Conservation (phyloP, 2,888 invertebrate genomes). For the Coleophora flavipennella region DNA sequence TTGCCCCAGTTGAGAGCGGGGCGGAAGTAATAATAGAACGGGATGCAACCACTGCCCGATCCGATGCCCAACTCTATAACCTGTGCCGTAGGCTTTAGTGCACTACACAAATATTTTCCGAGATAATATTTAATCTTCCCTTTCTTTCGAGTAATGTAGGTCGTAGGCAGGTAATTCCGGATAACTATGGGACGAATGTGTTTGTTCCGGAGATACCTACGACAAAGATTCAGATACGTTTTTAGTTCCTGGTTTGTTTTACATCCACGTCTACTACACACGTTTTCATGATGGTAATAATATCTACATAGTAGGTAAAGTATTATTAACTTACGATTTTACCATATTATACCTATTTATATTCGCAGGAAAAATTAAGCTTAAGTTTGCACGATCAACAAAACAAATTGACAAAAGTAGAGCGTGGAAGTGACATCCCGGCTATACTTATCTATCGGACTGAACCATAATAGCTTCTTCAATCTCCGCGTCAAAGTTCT, state of each 20-base stretch:
- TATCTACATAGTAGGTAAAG: too few relatives aligned
- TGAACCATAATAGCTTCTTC: slow-evolving; percentile 67
- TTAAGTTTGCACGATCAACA: slow-evolving; percentile 62
- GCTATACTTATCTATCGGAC: slow-evolving; percentile 68
- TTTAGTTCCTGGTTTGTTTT: too few relatives aligned
- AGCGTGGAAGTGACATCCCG: slow-evolving; percentile 68
- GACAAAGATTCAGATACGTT: too few relatives aligned
- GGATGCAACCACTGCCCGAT: slow-evolving; percentile 69
- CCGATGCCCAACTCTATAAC: slow-evolving; percentile 54
- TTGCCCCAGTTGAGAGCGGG: slow-evolving; percentile 77
- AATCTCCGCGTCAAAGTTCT: slow-evolving; percentile 71
- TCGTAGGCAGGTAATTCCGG: slow-evolving; percentile 23
- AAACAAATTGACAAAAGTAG: slow-evolving; percentile 66
- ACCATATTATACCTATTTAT: too few relatives aligned
- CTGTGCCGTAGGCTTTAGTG: slow-evolving; percentile 41
- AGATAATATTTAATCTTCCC: slow-evolving; percentile 59
- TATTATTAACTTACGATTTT: too few relatives aligned
- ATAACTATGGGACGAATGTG: slow-evolving; percentile 12
- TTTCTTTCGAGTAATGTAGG: slow-evolving; percentile 38
- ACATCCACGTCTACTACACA: too few relatives aligned
- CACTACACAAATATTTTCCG: slow-evolving; percentile 61
- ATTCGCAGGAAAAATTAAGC: slow-evolving; percentile 52
- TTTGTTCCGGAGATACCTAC: too few relatives aligned
- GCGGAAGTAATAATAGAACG: slow-evolving; percentile 70
- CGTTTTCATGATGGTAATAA: too few relatives aligned